Evolutionary conservation across 1,140 invertebrate genomes (phyloP), one percentile per base, ranked within the genome.

Genomic region (Solenopsis fugax): DNA sequence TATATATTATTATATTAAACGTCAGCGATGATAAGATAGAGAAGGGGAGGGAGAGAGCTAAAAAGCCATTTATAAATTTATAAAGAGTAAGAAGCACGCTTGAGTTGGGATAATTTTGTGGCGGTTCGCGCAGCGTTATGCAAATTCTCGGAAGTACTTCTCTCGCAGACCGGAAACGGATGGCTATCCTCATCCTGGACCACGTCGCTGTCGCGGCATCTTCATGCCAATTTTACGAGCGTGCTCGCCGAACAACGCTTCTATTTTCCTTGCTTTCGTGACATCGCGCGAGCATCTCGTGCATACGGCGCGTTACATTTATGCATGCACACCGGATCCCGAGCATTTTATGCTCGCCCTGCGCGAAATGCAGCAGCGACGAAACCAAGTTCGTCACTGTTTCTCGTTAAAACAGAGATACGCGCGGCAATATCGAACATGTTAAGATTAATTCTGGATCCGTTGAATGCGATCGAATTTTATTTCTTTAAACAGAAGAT

Each of bases 161-260:
- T 58, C 69, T 21, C 80, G 80, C 80, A 54, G 16, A 12, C 54
- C 80, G 54, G 54, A 84, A 84, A 73, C 80, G 69, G 72, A 62
- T 34, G 80, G 56, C 67, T 24, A 75, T 60, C 56, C 80, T 60
- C 41, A 24, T 73, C 18, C 54, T 12, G 54, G 41, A 37, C 24
- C 69, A 29, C 80, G 80, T 82, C 80, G 65, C 78, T 52, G 37
- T 82, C 67, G 56, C 56, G 29, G 18, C 67, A 73, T 84, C 80
- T 75, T 84, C 69, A 60, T 84, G 58, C 54, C 80, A 60, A 84
- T 84, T 84, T 84, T 84, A 84, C 80, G 80, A 84, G 80, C 54
- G 13, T 34, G 54, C 54, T 73, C 45, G 69, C 69, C 80, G 80
- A 84, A 75, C 67, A 82, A 60, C 54, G 69, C 80, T 73, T 60